These are phyloP conservation scores for Lithophane ornitopus DNA, from an alignment of 2,888 invertebrate genomes.

Conservation along the genomic window DNA sequence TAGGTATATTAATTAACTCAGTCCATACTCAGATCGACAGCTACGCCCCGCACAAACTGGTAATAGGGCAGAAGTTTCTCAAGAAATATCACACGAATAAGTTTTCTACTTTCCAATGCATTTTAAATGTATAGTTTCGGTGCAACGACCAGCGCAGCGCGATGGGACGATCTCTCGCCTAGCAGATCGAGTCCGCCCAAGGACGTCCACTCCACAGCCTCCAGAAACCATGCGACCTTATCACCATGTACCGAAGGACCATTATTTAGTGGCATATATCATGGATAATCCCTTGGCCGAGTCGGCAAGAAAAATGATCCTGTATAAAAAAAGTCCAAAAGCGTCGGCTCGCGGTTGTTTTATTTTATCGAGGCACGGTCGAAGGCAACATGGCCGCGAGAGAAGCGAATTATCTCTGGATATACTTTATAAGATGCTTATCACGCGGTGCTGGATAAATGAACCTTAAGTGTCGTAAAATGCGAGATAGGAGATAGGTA, in stretches of 20 bases:
- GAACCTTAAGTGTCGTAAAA: constrained; percentile 69
- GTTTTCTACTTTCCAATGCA: constrained; percentile 90
- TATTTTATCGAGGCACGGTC: constrained; percentile 85
- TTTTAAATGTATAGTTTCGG: constrained; percentile 88
- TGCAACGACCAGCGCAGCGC: constrained; percentile 89
- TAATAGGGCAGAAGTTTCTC: constrained; percentile 66
- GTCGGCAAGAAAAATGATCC: constrained; percentile 90
- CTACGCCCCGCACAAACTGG: constrained; percentile 43
- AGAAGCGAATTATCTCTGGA: constrained; percentile 86
- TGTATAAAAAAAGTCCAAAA: constrained; percentile 89
- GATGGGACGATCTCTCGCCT: constrained; percentile 89
- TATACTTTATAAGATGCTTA: constrained; percentile 81
- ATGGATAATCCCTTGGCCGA: constrained; percentile 82
- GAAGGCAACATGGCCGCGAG: constrained; percentile 88
- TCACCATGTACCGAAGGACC: constrained; percentile 62
- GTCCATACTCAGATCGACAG: constrained; percentile 29
- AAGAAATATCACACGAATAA: constrained; percentile 80
- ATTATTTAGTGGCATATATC: constrained; percentile 69
- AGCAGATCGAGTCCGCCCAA: constrained; percentile 91
- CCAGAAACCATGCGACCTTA: constrained; percentile 75
- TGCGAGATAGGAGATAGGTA: constrained; percentile 65
- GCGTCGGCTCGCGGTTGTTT: constrained; percentile 85
- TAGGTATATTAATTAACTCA: constrained; percentile 20
- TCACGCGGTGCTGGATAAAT: constrained; percentile 68
- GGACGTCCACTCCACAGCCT: constrained; percentile 88